Evolutionary conservation across 2,888 invertebrate genomes (phyloP), one percentile per base, ranked within the genome.

Genomic region (Neoscelio sp.): DNA sequence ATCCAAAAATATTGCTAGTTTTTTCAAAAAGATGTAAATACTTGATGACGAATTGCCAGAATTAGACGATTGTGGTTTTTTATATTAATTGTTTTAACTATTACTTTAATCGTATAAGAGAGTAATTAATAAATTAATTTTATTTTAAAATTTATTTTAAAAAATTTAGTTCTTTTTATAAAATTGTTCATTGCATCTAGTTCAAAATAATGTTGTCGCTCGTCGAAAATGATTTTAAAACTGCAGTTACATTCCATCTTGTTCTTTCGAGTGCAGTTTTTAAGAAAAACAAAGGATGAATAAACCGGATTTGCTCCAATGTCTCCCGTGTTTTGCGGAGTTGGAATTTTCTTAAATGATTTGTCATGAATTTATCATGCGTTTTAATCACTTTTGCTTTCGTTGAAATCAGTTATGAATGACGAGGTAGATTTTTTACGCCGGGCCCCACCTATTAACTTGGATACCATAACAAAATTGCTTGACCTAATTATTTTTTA

Each of bases 1-100:
- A 52, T 94, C 95, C 20, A 96, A 96, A 91, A 95, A 93, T 84
- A 96, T 96, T 87, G 93, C 95, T 58, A 94, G 94, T 26, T 96
- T 96, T 91, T 96, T 96, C 88, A 93, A 93, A 82, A 95, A 95
- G 89, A 94, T 93, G 87, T 93, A 83, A 87, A 74, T 60, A 60
- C n/a, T n/a, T n/a, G n/a, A n/a, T n/a, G n/a, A n/a, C n/a, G n/a
- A n/a, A n/a, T n/a, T n/a, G n/a, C n/a, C n/a, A n/a, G n/a, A n/a
- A n/a, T n/a, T n/a, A n/a, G n/a, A n/a, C 46, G 17, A 18, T 52
- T 46, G 64, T 30, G 8, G 17, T 17, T 18, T 42, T 20, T 42
- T 17, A 10, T 18, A 7, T 17, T n/a, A n/a, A 18, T 20, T 1
- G 18, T 6, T 1, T 44, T 8, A 12, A 44, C 18, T 2, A 18